phyloP scores from a whole-genome alignment of 1,140 invertebrate genomes.

The Drosophila kikkawai region DNA sequence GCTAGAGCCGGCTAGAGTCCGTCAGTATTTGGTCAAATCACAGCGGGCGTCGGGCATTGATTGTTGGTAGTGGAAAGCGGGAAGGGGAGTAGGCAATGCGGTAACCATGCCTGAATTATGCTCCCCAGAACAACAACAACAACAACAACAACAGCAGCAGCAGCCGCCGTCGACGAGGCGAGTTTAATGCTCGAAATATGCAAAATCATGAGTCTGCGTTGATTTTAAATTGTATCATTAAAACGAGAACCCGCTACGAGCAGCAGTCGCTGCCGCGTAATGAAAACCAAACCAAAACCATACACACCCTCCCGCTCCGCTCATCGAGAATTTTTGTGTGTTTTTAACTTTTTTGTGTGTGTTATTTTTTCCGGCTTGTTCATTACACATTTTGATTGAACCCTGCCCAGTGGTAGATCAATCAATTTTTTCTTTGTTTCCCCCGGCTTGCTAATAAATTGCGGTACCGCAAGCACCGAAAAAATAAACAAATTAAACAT shows the following conservation, averaged over 20 bases:
- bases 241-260: conserved; percentile 63
- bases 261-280: conserved; percentile 45
- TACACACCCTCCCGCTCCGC: conserved; percentile 39
- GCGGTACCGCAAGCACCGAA: conserved; percentile 34
- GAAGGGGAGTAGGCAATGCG: conserved; percentile 18
- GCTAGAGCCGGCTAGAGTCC: conserved; percentile 48
- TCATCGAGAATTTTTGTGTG: conserved; percentile 42
- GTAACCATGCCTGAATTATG: conserved; percentile 74
- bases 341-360: conserved; percentile 41
- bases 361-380: conserved; percentile 77
- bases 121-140: conserved; percentile 38
- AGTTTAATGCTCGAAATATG: conserved; percentile 80
- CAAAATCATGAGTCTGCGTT: conserved; percentile 83
- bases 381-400: conserved; percentile 82
- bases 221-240: conserved; percentile 84
- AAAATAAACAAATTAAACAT: conserved; percentile 77
- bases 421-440: conserved; percentile 70
- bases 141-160: not conserved
- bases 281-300: conserved; percentile 72
- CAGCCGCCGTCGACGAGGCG: conserved; percentile 36
- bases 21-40: conserved; percentile 82
- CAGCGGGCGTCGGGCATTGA: conserved; percentile 77
- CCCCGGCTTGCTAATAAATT: conserved; percentile 68
- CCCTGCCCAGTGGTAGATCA: conserved; percentile 69
- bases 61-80: conserved; percentile 55